Conservation (phyloP, 2,797 vertebrate species). For the Novumbra hubbsi region DNA sequence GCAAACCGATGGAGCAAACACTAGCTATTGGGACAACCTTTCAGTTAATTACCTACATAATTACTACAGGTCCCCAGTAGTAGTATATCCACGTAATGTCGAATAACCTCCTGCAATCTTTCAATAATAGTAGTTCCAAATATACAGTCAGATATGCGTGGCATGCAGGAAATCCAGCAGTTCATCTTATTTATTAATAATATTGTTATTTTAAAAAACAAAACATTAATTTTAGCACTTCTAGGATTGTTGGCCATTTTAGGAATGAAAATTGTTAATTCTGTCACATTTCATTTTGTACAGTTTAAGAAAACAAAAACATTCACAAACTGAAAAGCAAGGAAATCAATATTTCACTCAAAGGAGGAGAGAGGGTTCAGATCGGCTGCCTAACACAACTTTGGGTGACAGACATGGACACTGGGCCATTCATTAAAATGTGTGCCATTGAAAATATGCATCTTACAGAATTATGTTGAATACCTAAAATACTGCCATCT, state of each 20-base stretch:
- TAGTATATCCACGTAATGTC: neutral
- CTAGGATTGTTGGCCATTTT: slow-evolving; percentile 8
- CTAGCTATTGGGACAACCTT: no score
- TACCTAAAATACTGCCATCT: neutral
- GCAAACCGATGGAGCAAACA: no score
- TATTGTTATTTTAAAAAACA: neutral
- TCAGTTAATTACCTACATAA: no score
- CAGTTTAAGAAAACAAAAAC: slow-evolving; percentile 16
- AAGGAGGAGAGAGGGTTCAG: neutral
- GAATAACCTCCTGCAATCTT: neutral
- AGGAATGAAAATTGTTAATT: slow-evolving; percentile 2
- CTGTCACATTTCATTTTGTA: slow-evolving; percentile 21
- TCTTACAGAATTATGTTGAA: neutral
- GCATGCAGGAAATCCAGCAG: no score
- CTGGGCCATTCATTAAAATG: neutral
- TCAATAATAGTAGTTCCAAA: neutral
- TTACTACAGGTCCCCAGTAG: no score
- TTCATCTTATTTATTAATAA: no score
- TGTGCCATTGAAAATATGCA: neutral
- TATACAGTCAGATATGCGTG: neutral
- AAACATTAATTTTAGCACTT: slow-evolving; percentile 19
- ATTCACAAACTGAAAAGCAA: neutral
- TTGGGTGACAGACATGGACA: slow-evolving; percentile 1
- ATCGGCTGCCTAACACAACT: slow-evolving; percentile 11
- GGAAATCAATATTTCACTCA: slow-evolving; percentile 5